Evolutionary conservation across 35 echinoderm and acorn worm genomes (phyloP).

Genomic region (Lytechinus pictus): DNA sequence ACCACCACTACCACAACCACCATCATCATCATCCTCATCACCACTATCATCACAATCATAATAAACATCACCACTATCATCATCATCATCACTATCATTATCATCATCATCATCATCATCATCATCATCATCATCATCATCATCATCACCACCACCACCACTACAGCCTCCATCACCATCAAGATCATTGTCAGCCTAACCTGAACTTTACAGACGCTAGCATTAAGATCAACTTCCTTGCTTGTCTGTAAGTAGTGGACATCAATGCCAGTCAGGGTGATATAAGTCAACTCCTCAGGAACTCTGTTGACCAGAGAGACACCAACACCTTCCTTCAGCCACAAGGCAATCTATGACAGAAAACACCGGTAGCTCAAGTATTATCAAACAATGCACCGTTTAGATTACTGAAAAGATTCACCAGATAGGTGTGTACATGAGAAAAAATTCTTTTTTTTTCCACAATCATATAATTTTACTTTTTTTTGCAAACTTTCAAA

Average conservation of each 20-base stretch:
- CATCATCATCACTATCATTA: neutral
- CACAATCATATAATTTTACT: too few relatives aligned
- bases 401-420: neutral
- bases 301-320: conserved; percentile 77
- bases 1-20: neutral
- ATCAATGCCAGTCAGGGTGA: conserved; percentile 77
- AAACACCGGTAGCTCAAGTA: too few relatives aligned
- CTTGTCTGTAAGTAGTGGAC: conserved; percentile 70
- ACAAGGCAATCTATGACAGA: conserved; percentile 67
- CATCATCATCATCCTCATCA: neutral
- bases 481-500: too few relatives aligned
- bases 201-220: conserved; percentile 86
- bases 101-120: neutral
- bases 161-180: neutral
- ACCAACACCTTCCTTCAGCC: conserved; percentile 82
- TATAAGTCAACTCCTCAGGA: conserved; percentile 86
- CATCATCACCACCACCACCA: conserved; percentile 20
- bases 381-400: neutral
- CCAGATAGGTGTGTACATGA: too few relatives aligned
- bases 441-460: too few relatives aligned
- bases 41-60: neutral
- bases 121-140: neutral
- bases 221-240: conserved; percentile 76
- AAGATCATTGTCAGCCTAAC: conserved; percentile 33
- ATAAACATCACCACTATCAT: neutral